Percentiles rank a stretch among this genome's conserved stretches.
Evolutionary conservation across 2,113 vertebrate genomes (phyloP).

Genomic region (Geococcyx californianus): DNA sequence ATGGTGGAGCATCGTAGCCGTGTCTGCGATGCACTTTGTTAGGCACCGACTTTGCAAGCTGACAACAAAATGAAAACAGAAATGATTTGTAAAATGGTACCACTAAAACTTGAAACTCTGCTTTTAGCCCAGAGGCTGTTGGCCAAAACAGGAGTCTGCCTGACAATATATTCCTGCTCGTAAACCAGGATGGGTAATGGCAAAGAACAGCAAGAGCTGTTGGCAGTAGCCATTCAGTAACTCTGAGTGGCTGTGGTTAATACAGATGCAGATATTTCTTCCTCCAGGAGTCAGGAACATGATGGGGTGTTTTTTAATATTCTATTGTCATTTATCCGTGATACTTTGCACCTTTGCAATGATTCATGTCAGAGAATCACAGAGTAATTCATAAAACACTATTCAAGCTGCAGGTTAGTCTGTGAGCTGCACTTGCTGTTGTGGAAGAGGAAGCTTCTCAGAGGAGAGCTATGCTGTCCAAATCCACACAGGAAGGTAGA

Average conservation of each 20-base stretch:
- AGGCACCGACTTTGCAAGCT: conserved; percentile 75
- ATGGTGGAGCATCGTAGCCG: conserved; percentile 71
- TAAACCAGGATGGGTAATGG: rapidly evolving
- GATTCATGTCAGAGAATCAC: not conserved
- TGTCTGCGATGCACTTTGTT: conserved; percentile 76
- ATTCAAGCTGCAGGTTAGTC: not conserved
- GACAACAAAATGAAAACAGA: not conserved
- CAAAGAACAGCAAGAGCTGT: not conserved
- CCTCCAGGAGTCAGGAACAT: not conserved
- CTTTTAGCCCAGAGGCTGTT: not conserved
- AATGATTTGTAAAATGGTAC: rapidly evolving
- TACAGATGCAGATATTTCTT: not conserved
- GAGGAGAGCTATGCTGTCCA: not conserved
- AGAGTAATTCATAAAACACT: not conserved
- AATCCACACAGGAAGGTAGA: conserved; percentile 15
- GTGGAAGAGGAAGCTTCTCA: conserved; percentile 14
- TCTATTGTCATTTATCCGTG: not conserved
- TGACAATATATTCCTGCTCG: not conserved
- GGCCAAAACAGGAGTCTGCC: not conserved
- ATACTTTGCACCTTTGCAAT: not conserved
- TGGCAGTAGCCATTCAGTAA: not conserved
- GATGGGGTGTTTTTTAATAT: not conserved
- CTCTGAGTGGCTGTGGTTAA: not conserved
- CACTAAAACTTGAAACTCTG: not conserved
- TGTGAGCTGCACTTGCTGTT: not conserved